Base-by-base conservation (phyloP, 2,113 vertebrate genomes). In the Eulacestoma nigropectus region DNA sequence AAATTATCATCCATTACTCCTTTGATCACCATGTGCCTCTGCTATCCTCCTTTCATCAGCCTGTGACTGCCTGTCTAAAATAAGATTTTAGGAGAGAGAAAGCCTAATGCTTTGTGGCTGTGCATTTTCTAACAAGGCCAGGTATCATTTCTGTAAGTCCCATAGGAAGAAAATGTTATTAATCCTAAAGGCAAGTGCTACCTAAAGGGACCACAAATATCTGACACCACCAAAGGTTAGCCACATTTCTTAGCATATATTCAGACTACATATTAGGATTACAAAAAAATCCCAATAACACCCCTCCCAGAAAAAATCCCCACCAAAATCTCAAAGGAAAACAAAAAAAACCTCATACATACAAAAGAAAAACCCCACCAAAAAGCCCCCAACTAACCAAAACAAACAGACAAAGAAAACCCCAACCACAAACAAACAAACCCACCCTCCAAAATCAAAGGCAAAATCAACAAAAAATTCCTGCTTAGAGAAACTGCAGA, bases 271-370 rank as follows among this genome's bases (percentile, higher is more conserved):
- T 32, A 49, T 1, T 18, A 57, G 22, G 15, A 68, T 32, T 62
- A 47, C 7, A 56, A 30, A 50, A 39, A 59, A 42, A 46, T 8
- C 7, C 37, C 7, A 56, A 56, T 12, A 32, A 19, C 46, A 26
- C 6, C 12, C 4, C 12, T 5, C 12, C 11, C 16, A 17, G 16
- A 46, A 29, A 69, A 30, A 10, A 0, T 3, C 5, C 16, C 10
- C 19, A 26, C 3, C 12, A 25, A 41, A n/a, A 16, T 44, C 26
- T 16, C 47, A 64, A 64, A 69, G 32, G 14, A 14, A 27, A 46
- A 35, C 53, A 52, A 42, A 84, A 19, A 19, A 32, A 5, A 5
- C 49, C 19, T n/a, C 12, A 53, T 26, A 35, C 9, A 29, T 26
- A 56, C 5, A 44, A 42, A 35, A 41, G 5, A n/a, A n/a, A n/a